These are phyloP conservation scores for Isotomurus palustris DNA, from an alignment of 2,888 invertebrate species.

Conservation along the genomic window DNA sequence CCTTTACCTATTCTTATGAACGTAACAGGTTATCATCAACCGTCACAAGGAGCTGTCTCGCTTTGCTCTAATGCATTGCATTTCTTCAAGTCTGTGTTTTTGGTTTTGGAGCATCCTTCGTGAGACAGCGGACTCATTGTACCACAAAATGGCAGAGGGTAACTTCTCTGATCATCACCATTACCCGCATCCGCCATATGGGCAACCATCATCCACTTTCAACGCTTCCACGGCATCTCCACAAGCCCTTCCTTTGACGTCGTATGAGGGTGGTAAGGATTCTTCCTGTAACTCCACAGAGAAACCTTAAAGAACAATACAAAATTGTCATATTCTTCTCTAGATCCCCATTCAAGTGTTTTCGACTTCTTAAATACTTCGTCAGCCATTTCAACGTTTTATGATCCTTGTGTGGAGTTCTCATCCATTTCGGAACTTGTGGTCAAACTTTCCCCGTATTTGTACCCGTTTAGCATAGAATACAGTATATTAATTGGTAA, in stretches of 20 bases:
- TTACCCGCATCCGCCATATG: slow-evolving; percentile 11
- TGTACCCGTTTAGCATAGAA: slow-evolving; percentile 75
- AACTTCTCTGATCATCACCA: slow-evolving; percentile 21
- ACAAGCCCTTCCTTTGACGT: slow-evolving; percentile 49
- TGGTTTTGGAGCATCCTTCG: slow-evolving; percentile 73
- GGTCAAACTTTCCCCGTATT: slow-evolving; percentile 63
- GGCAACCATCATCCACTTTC: not conserved
- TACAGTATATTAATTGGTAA: slow-evolving; percentile 71
- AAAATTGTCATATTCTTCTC: not conserved
- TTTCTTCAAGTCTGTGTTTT: slow-evolving; percentile 72
- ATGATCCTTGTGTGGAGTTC: slow-evolving; percentile 47
- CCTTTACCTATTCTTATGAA: not conserved
- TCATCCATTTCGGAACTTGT: slow-evolving; percentile 48
- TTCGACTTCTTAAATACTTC: slow-evolving; percentile 51
- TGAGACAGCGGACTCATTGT: slow-evolving; percentile 65
- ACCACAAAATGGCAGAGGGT: slow-evolving; percentile 46
- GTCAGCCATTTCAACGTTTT: slow-evolving; percentile 45
- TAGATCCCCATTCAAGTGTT: slow-evolving; percentile 41
- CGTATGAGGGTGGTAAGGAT: slow-evolving; percentile 45
- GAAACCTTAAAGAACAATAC: not conserved
- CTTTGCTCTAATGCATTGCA: slow-evolving; percentile 74
- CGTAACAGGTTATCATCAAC: slow-evolving; percentile 59
- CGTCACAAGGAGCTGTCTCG: slow-evolving; percentile 59
- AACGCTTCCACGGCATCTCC: too few species aligned
- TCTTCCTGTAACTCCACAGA: not conserved